A percentile compares a stretch with the other conserved stretches of the same genome.
Conservation (phyloP, 2,113 vertebrate species). For the Carollia perspicillata region DNA sequence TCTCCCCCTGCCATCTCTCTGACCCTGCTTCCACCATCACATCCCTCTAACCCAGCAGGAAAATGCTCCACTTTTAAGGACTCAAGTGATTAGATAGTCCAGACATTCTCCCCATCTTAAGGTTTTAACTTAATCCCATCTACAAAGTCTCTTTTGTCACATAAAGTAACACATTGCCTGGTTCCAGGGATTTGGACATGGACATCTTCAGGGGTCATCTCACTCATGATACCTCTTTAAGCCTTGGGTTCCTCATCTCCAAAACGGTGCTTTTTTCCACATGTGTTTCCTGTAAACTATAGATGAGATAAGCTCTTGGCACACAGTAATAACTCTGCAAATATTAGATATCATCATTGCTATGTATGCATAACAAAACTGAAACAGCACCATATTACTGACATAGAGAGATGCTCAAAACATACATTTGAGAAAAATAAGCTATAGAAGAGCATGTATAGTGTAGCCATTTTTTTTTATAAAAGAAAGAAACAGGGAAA, state of each 20-base stretch:
- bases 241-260: neutral
- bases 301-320: neutral
- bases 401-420: neutral
- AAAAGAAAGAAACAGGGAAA: neutral
- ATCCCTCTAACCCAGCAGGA: neutral
- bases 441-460: neutral
- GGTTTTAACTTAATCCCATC: neutral
- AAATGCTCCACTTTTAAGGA: neutral
- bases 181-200: neutral
- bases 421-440: neutral
- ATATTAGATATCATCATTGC: neutral
- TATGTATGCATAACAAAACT: neutral
- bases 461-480: neutral
- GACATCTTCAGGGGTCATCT: neutral
- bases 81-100: neutral
- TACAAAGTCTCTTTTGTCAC: neutral
- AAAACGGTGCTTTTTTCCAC: neutral
- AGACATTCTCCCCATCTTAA: neutral
- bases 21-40: neutral
- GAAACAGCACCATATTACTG: neutral
- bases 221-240: neutral
- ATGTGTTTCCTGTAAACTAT: neutral
- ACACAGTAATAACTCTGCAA: neutral
- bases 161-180: neutral
- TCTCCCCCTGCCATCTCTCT: neutral